A percentile compares a stretch with the other conserved stretches of the same genome.
Conservation (phyloP, 2,888 invertebrate species). For the Tethea ocularis region DNA sequence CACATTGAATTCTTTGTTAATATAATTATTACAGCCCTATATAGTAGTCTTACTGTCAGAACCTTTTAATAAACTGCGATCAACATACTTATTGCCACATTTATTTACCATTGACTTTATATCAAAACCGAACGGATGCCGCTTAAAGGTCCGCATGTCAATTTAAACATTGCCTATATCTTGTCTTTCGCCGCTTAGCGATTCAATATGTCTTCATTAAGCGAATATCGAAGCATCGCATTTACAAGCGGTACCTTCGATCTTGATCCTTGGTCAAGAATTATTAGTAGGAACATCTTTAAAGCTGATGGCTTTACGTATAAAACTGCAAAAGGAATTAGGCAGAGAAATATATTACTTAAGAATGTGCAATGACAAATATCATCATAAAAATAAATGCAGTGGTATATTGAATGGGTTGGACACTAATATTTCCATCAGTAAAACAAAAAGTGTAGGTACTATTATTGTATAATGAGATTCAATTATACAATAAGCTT, state of each 20-base stretch:
- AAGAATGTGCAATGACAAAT: neutral
- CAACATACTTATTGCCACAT: slow-evolving; percentile 26
- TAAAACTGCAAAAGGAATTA: neutral
- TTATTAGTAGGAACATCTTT: slow-evolving; percentile 55
- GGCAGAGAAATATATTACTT: neutral
- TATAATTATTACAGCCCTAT: neutral
- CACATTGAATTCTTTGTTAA: neutral
- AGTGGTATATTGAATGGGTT: neutral
- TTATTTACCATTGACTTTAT: slow-evolving; percentile 19
- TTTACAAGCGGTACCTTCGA: slow-evolving; percentile 74
- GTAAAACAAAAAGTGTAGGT: neutral
- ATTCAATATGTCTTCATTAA: slow-evolving; percentile 84
- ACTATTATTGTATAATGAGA: neutral
- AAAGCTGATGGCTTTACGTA: slow-evolving; percentile 35
- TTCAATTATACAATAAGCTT: slow-evolving; percentile 31
- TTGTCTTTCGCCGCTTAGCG: slow-evolving; percentile 76
- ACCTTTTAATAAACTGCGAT: neutral
- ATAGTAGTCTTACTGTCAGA: neutral
- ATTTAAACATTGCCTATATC: slow-evolving; percentile 79
- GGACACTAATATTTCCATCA: neutral
- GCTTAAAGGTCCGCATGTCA: slow-evolving; percentile 74
- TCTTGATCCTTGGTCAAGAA: slow-evolving; percentile 76
- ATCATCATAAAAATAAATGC: neutral
- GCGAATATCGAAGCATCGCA: slow-evolving; percentile 76
- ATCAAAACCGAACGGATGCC: slow-evolving; percentile 52